Evolutionary conservation across 1,140 invertebrate species (phyloP), one percentile per base, ranked within the genome.

Genomic region (Sycophila sp.): DNA sequence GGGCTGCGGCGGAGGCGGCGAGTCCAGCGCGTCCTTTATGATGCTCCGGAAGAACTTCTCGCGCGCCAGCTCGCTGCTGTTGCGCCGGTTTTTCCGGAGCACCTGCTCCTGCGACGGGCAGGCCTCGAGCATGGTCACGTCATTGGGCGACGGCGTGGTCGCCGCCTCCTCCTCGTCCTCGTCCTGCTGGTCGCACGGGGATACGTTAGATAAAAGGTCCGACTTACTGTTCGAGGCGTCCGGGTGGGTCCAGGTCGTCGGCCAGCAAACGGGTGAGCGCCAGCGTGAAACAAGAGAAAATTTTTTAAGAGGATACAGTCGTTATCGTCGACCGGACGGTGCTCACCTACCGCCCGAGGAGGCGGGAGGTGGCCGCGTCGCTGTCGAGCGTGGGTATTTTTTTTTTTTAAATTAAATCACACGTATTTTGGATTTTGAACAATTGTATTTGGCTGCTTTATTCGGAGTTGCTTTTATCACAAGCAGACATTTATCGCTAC

Each of bases 101-200:
- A 87, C 83, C 42, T 83, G 82, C 58, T 86, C 87, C 65, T 85
- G 84, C 22, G 87, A 79, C 82, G 59, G 19, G 17, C 26, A 45
- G 13, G 51, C 30, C n/a, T 71, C 69, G 71, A 85, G 86, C 87
- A 89, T 89, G 49, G 82, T 82, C 30, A 88, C 78, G 76, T 89
- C 88, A 70, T 84, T 87, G 63, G 89, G 87, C 45, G 88, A 89
- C 40, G 88, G 88, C 73, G 87, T 89, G 73, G 87, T 80, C 73
- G 86, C 82, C 59, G 81, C 77, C 73, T 72, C 80, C 55, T 81
- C 65, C 64, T 78, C 79, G 76, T 81, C 34, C 66, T 76, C 59
- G 24, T 71, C 69, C 13, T 67, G 64, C 15, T 55, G 67, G 17
- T 72, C 70, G 24, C 32, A 59, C 40, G 69, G 66, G 24, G 58